These are phyloP conservation scores for Athalia cordata DNA, from an alignment of 2,888 invertebrate genomes.

Conservation along the genomic window DNA sequence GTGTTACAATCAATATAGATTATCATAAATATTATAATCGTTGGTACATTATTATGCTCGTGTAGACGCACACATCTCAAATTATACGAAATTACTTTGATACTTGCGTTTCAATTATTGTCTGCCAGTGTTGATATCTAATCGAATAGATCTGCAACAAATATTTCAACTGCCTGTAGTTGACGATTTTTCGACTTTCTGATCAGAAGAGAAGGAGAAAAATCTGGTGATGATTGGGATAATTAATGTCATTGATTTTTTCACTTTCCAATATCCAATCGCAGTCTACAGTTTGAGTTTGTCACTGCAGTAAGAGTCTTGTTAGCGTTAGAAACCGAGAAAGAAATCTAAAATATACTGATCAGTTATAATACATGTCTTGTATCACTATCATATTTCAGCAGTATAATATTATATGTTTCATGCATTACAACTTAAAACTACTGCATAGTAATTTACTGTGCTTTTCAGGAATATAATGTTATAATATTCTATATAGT, in stretches of 20 bases:
- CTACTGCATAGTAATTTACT: constrained; percentile 34
- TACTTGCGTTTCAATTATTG: constrained; percentile 64
- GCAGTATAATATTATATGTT: constrained; percentile 26
- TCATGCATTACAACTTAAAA: constrained; percentile 34
- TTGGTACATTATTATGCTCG: constrained; percentile 4
- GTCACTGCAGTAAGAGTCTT: too few species aligned
- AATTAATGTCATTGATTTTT: too few species aligned
- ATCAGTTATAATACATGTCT: constrained; percentile 39
- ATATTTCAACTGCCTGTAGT: too few species aligned
- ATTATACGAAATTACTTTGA: constrained; percentile 56
- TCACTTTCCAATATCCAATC: too few species aligned
- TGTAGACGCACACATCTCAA: constrained; percentile 29
- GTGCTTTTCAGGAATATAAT: constrained; percentile 27
- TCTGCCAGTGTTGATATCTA: constrained; percentile 61
- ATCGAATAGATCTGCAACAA: constrained; percentile 41
- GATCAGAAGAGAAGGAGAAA: too few species aligned
- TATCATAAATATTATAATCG: constrained; percentile 3
- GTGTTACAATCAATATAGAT: not conserved
- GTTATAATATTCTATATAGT: not conserved
- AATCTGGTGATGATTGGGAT: too few species aligned
- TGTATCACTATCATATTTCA: constrained; percentile 37
- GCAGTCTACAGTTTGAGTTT: too few species aligned
- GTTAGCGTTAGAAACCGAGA: too few species aligned
- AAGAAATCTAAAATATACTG: constrained; percentile 26
- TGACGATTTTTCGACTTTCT: too few species aligned